These are phyloP conservation scores for Ibidorhyncha struthersii DNA, from an alignment of 2,113 vertebrate genomes.

Conservation along the genomic window DNA sequence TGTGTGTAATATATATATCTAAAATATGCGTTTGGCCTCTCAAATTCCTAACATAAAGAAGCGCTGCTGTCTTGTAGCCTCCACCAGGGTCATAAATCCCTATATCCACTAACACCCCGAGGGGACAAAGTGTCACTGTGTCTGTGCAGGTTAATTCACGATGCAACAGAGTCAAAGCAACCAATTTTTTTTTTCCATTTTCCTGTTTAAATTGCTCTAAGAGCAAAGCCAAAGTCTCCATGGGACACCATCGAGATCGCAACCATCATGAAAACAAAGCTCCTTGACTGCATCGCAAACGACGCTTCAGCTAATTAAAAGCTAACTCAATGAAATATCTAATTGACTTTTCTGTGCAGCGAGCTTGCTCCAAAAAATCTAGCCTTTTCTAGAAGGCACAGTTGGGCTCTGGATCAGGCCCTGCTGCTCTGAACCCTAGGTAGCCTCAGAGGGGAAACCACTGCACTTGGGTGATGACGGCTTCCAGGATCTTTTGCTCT, in stretches of 20 bases:
- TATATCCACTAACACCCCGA: background rate
- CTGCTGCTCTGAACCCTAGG: background rate
- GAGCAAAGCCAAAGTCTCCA: background rate
- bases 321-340: background rate
- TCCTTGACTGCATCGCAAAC: background rate
- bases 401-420: background rate
- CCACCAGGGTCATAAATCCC: background rate
- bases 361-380: background rate
- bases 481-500: background rate
- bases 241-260: background rate
- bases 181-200: accelerated
- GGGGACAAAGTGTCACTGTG: background rate
- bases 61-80: background rate
- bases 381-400: background rate
- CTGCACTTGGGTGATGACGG: background rate
- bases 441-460: background rate
- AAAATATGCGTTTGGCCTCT: background rate
- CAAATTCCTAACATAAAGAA: background rate
- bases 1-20: background rate
- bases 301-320: background rate
- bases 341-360: background rate
- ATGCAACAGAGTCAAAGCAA: background rate
- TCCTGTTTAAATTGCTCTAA: background rate
- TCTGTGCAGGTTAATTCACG: background rate
- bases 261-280: background rate